Evolutionary conservation across 1,140 invertebrate species (phyloP).

Genomic region (Pristionchus pacificus): DNA sequence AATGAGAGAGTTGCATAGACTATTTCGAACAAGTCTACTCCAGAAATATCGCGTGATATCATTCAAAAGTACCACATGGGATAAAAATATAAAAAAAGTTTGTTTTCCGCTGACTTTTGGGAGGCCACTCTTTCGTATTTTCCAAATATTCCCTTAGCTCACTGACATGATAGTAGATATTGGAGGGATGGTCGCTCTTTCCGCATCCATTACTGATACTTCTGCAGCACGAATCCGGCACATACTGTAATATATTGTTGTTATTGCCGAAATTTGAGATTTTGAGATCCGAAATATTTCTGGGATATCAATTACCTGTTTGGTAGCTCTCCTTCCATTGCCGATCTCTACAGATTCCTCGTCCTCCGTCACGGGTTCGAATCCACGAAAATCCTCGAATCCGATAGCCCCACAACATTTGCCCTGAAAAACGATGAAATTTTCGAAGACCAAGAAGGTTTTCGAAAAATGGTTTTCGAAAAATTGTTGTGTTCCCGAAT

Average conservation of each 20-base stretch:
- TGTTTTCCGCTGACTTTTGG: too few relatives aligned
- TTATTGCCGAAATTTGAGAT: neutral
- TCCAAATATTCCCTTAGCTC: too few relatives aligned
- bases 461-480: too few relatives aligned
- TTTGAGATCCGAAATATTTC: neutral
- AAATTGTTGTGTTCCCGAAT: too few relatives aligned
- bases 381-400: conserved; percentile 4
- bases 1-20: too few relatives aligned
- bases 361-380: neutral
- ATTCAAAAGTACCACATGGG: too few relatives aligned
- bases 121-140: too few relatives aligned
- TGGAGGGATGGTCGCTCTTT: conserved; percentile 10
- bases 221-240: conserved; percentile 15
- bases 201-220: conserved; percentile 9
- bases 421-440: neutral
- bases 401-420: conserved; percentile 6
- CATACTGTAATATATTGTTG: conserved; percentile 6
- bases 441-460: too few relatives aligned
- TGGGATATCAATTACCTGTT: too few relatives aligned
- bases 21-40: too few relatives aligned
- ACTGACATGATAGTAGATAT: conserved; percentile 15
- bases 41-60: too few relatives aligned
- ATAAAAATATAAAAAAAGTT: too few relatives aligned
- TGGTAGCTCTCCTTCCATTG: neutral
- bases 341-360: neutral